phyloP scores from a whole-genome alignment of 2,888 invertebrate species.

The Ariolimax columbianus region DNA sequence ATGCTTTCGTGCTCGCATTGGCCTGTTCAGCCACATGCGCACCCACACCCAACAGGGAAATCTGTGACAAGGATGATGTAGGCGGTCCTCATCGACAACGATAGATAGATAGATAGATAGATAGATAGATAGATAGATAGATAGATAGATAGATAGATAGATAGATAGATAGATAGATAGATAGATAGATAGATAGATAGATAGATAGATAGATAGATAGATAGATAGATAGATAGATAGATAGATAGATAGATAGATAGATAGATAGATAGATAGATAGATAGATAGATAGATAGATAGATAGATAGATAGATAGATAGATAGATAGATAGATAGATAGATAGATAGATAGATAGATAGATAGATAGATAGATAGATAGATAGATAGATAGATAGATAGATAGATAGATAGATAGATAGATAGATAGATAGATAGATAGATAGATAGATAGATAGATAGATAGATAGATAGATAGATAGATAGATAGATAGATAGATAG shows the following conservation, averaged over 20 bases:
- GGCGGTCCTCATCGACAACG: neutral
- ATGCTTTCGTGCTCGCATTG: no score
- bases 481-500: constrained; percentile 8
- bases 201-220: constrained; percentile 8
- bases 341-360: constrained; percentile 8
- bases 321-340: constrained; percentile 8
- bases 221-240: constrained; percentile 8
- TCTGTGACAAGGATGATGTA: no score
- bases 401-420: constrained; percentile 8
- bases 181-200: neutral
- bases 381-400: constrained; percentile 8
- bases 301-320: constrained; percentile 6
- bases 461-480: constrained; percentile 8
- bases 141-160: neutral
- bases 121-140: constrained; percentile 10
- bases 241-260: constrained; percentile 8
- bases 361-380: constrained; percentile 8
- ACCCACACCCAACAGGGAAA: no score
- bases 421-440: constrained; percentile 8
- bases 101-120: constrained; percentile 21
- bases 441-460: constrained; percentile 8
- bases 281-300: constrained; percentile 6
- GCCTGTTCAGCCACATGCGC: no score
- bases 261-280: constrained; percentile 10
- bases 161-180: constrained; percentile 8